A percentile compares a stretch with the other conserved stretches of the same genome.
Evolutionary conservation across 2,888 invertebrate species (phyloP).

Genomic region (Watsonalla binaria): DNA sequence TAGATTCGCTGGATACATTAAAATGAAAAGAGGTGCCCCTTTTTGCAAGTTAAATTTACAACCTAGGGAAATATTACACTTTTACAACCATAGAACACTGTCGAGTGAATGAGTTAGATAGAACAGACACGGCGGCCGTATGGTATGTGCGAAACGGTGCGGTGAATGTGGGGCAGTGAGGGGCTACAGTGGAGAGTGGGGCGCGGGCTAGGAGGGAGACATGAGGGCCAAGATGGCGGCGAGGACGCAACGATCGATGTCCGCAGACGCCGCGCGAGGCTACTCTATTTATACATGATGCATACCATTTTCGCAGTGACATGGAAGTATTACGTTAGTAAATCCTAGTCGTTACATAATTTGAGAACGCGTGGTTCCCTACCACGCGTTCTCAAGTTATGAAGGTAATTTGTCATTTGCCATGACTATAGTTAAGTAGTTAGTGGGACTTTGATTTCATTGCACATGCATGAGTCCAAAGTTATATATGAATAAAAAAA

Average conservation of each 20-base stretch:
- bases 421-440: too few species aligned
- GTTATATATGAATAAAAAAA: too few species aligned
- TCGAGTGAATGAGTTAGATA: slow-evolving; percentile 24
- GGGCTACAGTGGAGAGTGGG: slow-evolving; percentile 58
- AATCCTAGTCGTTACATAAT: background rate
- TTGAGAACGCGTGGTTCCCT: too few species aligned
- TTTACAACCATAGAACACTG: slow-evolving; percentile 6
- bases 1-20: too few species aligned
- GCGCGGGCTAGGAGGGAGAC: slow-evolving; percentile 62
- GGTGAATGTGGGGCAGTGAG: slow-evolving; percentile 75
- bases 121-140: slow-evolving; percentile 16
- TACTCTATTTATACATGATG: slow-evolving; percentile 72
- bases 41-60: too few species aligned
- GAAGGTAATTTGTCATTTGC: too few species aligned
- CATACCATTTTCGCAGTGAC: slow-evolving; percentile 61
- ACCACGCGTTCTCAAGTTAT: too few species aligned
- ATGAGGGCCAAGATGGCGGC: slow-evolving; percentile 77
- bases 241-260: slow-evolving; percentile 77
- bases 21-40: too few species aligned
- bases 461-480: too few species aligned
- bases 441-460: too few species aligned
- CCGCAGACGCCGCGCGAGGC: slow-evolving; percentile 72
- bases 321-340: slow-evolving; percentile 26
- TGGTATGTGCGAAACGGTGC: slow-evolving; percentile 65
- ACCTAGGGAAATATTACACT: too few species aligned